These are phyloP conservation scores for Trochalopteron elliotii DNA, from an alignment of 2,113 vertebrate species.

Conservation along the genomic window DNA sequence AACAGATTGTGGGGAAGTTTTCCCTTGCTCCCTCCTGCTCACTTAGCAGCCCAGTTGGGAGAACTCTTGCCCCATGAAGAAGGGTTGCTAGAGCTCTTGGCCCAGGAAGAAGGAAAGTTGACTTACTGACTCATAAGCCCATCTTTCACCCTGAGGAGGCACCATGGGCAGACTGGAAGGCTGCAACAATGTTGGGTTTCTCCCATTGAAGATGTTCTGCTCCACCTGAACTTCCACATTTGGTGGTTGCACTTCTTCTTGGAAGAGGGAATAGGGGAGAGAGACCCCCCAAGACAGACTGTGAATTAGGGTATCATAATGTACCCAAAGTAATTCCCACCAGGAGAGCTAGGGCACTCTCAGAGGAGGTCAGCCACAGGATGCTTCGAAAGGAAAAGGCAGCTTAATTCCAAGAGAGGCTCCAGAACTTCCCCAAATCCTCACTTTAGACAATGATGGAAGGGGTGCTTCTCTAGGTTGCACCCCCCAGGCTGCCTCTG, in stretches of 20 bases:
- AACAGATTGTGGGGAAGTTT: not conserved
- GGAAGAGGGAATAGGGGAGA: not conserved
- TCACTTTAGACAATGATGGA: accelerated
- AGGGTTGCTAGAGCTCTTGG: not conserved
- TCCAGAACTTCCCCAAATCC: not conserved
- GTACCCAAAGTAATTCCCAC: not conserved
- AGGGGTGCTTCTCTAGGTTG: not conserved
- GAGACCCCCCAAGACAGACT: not conserved
- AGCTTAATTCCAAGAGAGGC: not conserved
- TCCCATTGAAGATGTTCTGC: not conserved
- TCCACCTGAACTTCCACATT: not conserved
- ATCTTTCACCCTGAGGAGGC: not conserved
- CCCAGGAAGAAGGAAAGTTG: not conserved
- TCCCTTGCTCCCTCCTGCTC: not conserved
- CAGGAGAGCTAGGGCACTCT: accelerated
- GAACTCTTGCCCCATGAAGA: not conserved
- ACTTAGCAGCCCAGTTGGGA: not conserved
- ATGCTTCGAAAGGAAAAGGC: not conserved
- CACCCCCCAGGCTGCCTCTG: not conserved
- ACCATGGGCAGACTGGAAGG: not conserved
- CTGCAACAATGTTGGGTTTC: not conserved
- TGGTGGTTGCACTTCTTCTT: not conserved
- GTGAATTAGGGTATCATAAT: not conserved
- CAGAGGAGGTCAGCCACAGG: not conserved
- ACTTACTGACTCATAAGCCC: not conserved